Evolutionary conservation across 2,888 invertebrate genomes (phyloP), one percentile per base, ranked within the genome.

Genomic region (Teleogryllus oceanicus): DNA sequence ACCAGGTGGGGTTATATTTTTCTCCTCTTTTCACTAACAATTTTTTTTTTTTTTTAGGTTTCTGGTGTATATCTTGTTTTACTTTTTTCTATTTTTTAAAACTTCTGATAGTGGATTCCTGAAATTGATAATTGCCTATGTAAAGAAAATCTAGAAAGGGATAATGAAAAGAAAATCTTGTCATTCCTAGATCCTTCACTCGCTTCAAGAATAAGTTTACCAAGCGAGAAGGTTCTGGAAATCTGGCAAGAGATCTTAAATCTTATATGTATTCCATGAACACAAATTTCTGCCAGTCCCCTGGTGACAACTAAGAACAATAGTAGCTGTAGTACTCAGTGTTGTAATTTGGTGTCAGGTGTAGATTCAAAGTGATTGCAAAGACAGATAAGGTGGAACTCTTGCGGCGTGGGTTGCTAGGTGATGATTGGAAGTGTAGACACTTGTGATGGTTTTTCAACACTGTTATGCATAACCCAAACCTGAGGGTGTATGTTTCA

Each of bases 11-110:
- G 62, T 62, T n/a, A n/a, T 8, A n/a, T 62, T 18, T n/a, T 62
- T 62, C n/a, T 62, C n/a, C 62, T 62, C 16, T 62, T 62, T 37
- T 37, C 37, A 62, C 62, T 62, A 62, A 62, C 62, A 62, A 37
- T 37, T 37, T 37, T 37, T 37, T 37, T 24, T 37, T 37, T 37
- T 37, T 62, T n/a, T 62, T 62, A 62, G 62, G 62, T 62, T 18
- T 62, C 62, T 62, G 62, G 62, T 62, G 62, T 62, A 62, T 62
- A 62, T 62, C n/a, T 62, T 62, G n/a, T 62, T n/a, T 62, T 12
- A 37, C 62, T 18, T 62, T 62, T 5, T 18, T 62, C 62, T 62
- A n/a, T 12, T 18, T 62, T 62, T 62, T 62, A n/a, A 37, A 62
- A 62, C 62, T 62, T 13, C 62, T 62, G 62, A 4, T 62, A 62